Base-by-base conservation (phyloP, 2,888 invertebrate genomes). In the Phaedon cochleariae region DNA sequence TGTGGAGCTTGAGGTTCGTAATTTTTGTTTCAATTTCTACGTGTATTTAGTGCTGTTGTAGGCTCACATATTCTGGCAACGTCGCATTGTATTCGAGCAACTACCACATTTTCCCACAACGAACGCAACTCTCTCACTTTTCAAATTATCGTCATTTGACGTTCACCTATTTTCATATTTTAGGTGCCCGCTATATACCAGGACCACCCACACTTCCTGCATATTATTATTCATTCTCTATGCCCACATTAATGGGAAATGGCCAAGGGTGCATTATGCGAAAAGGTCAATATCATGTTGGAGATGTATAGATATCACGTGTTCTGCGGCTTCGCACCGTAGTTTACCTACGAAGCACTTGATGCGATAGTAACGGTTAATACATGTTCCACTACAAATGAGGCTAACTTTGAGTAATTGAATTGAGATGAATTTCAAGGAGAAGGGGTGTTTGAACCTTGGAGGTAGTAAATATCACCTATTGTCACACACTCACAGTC, bases 41-140 rank as follows among this genome's bases (percentile, higher is more conserved):
- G n/a, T n/a, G n/a, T n/a, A n/a, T n/a, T n/a, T n/a, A n/a, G n/a
- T n/a, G n/a, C n/a, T n/a, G n/a, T n/a, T n/a, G n/a, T n/a, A n/a
- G n/a, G n/a, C n/a, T n/a, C n/a, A n/a, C 26, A 26, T 26, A 26
- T 26, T 7, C 3, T 22, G 55, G 55, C 55, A 55, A 55, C 55
- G 15, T 22, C 41, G 55, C 22, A 15, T 41, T 10, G 26, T 15
- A 22, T 20, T 17, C 17, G 17, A 53, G 3, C 45, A 34, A 55
- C 55, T 55, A 55, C 55, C 45, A 22, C 55, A 55, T 37, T 55
- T 55, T 55, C 55, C 55, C 55, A 55, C 55, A 54, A 54, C 54
- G 34, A 34, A 34, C 34, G 12, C 34, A 12, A 55, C 10, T 37
- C n/a, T 10, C n/a, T 15, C 41, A 41, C 41, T 55, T 41, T 55